Conservation (phyloP, 1,140 invertebrate genomes). For the Neodiprion lecontei region DNA sequence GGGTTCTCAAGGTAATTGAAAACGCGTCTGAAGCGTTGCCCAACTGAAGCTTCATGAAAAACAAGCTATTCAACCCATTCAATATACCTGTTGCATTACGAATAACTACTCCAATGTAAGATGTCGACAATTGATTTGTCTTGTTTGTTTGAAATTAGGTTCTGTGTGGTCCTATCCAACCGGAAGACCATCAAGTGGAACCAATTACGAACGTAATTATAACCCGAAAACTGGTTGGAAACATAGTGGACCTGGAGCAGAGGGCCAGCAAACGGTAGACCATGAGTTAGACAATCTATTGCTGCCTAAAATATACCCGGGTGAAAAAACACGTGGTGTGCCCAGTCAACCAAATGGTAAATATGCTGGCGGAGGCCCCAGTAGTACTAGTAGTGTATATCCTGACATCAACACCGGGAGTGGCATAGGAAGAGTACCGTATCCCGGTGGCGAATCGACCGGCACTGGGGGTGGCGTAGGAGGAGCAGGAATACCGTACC, state of each 20-base stretch:
- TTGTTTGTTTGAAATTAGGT: not conserved
- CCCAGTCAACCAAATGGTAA: slow-evolving; percentile 15
- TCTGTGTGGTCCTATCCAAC: slow-evolving; percentile 5
- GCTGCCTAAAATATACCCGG: not conserved
- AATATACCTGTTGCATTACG: too few species aligned
- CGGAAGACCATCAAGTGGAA: slow-evolving; percentile 17
- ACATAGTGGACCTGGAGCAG: not conserved
- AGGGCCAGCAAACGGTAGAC: slow-evolving; percentile 11
- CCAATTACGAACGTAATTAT: too few species aligned
- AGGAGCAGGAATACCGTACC: slow-evolving; percentile 22
- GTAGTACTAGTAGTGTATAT: not conserved
- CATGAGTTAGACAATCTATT: slow-evolving; percentile 20
- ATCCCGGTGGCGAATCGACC: not conserved
- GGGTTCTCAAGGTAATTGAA: not conserved
- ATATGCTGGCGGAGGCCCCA: slow-evolving; percentile 2
- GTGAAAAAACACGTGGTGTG: slow-evolving; percentile 23
- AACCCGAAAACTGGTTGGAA: too few species aligned
- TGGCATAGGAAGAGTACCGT: not conserved
- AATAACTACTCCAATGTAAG: slow-evolving; percentile 18
- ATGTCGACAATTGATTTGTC: slow-evolving; percentile 18
- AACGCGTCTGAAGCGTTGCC: not conserved
- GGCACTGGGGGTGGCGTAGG: not conserved
- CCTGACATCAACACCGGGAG: too few species aligned
- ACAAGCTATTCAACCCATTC: too few species aligned
- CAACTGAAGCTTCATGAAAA: too few species aligned